phyloP scores from a whole-genome alignment of 2,888 invertebrate species.

The Eupithecia subfuscata region DNA sequence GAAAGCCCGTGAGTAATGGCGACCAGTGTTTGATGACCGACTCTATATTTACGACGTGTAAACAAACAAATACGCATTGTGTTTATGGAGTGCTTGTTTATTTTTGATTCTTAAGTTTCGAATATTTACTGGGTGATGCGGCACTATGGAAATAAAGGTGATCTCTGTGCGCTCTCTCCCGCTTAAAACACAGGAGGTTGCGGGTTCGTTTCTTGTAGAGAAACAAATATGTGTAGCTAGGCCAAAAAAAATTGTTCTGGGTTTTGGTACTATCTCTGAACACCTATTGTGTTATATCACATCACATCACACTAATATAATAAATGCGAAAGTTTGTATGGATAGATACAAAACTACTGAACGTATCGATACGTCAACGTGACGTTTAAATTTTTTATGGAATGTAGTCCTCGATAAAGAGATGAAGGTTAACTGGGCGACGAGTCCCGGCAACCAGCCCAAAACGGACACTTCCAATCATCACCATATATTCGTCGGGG shows the following conservation, averaged over 20 bases:
- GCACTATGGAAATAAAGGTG: background rate
- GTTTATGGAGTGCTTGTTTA: slow-evolving; percentile 2
- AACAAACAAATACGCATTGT: background rate
- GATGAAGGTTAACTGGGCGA: slow-evolving; percentile 99
- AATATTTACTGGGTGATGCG: background rate
- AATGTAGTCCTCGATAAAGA: slow-evolving; percentile 98
- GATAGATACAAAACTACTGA: no score
- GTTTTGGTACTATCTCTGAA: no score
- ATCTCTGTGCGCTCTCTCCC: no score
- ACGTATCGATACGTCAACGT: no score
- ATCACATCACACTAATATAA: no score
- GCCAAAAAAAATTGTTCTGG: no score
- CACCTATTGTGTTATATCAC: no score
- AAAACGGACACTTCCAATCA: slow-evolving; percentile 99
- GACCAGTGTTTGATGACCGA: slow-evolving; percentile 18
- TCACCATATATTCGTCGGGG: slow-evolving; percentile 99
- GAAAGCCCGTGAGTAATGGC: slow-evolving; percentile 12
- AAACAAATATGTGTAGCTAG: no score
- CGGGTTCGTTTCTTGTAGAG: background rate
- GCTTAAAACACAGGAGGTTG: background rate
- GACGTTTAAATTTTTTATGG: no score
- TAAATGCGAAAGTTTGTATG: no score
- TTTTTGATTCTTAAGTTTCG: background rate
- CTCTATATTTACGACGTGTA: slow-evolving; percentile 18
- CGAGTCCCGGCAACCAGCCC: slow-evolving; percentile 98